Conservation (phyloP, 2,888 invertebrate genomes). For the Callyntrura guangdongensis region DNA sequence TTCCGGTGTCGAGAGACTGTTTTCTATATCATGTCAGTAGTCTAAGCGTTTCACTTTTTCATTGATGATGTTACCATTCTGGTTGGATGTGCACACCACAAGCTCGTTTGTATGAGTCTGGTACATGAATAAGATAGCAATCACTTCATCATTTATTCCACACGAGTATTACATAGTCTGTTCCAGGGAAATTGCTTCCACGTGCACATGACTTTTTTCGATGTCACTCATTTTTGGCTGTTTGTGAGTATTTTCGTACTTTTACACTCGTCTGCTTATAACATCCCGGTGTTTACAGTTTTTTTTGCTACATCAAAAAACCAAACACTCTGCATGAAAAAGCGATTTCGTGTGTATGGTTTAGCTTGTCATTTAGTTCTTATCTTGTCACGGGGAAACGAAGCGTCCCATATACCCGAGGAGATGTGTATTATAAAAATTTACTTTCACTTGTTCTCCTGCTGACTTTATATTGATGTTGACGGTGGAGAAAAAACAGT, state of each 20-base stretch:
- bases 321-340: slow-evolving; percentile 31
- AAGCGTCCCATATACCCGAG: slow-evolving; percentile 32
- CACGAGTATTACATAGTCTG: slow-evolving; percentile 59
- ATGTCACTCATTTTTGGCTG: slow-evolving; percentile 70
- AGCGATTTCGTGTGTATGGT: slow-evolving; percentile 56
- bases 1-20: neutral
- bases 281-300: slow-evolving; percentile 38
- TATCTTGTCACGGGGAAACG: slow-evolving; percentile 64
- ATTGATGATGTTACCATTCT: slow-evolving; percentile 18
- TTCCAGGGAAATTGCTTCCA: slow-evolving; percentile 71
- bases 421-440: slow-evolving; percentile 53
- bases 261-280: neutral
- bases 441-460: slow-evolving; percentile 62
- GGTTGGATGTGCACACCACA: slow-evolving; percentile 28
- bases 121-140: slow-evolving; percentile 73
- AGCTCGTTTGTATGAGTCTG: slow-evolving; percentile 37
- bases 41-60: slow-evolving; percentile 48
- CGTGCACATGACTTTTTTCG: slow-evolving; percentile 71
- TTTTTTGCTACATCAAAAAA: neutral
- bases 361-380: slow-evolving; percentile 73
- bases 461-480: slow-evolving; percentile 44
- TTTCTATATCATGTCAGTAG: slow-evolving; percentile 10
- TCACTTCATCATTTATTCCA: slow-evolving; percentile 75
- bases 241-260: slow-evolving; percentile 37
- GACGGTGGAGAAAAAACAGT: slow-evolving; percentile 28